These are phyloP conservation scores for Mesorhabditis belari DNA, from an alignment of 2,888 invertebrate genomes.

Conservation along the genomic window DNA sequence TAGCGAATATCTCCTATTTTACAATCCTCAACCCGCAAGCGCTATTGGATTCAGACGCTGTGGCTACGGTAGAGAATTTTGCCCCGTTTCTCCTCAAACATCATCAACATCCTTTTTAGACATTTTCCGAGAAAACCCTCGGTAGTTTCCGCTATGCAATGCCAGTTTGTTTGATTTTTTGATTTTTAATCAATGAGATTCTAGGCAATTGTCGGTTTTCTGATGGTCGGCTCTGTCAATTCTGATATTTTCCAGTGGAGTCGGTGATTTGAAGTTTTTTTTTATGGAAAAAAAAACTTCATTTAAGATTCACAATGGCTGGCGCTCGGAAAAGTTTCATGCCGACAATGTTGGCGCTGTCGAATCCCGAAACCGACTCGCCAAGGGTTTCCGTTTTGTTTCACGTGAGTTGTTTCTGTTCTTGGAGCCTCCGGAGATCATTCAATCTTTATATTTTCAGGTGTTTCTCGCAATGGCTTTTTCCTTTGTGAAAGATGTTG, in stretches of 20 bases:
- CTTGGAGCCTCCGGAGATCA: too few relatives aligned
- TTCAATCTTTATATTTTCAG: conserved; percentile 12
- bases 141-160: conserved; percentile 20
- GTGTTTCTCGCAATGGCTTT: conserved; percentile 19
- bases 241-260: conserved; percentile 30
- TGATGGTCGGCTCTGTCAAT: conserved; percentile 29
- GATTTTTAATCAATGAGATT: too few relatives aligned
- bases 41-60: conserved; percentile 23
- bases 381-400: conserved; percentile 28
- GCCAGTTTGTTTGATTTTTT: too few relatives aligned
- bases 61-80: conserved; percentile 21
- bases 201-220: conserved; percentile 25
- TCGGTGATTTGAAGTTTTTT: conserved; percentile 6
- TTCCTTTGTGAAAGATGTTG: conserved; percentile 28
- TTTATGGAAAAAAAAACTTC: neutral
- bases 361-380: conserved; percentile 30
- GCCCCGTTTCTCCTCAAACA: neutral
- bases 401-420: too few relatives aligned
- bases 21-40: conserved; percentile 20
- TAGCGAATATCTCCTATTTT: conserved; percentile 27
- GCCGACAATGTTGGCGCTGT: conserved; percentile 25
- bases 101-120: conserved; percentile 9
- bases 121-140: conserved; percentile 24
- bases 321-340: conserved; percentile 28
- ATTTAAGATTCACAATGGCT: conserved; percentile 32